A percentile compares a stretch with the other conserved stretches of the same genome.
phyloP scores from a whole-genome alignment of 2,113 vertebrate species.

The Gymnogyps californianus region DNA sequence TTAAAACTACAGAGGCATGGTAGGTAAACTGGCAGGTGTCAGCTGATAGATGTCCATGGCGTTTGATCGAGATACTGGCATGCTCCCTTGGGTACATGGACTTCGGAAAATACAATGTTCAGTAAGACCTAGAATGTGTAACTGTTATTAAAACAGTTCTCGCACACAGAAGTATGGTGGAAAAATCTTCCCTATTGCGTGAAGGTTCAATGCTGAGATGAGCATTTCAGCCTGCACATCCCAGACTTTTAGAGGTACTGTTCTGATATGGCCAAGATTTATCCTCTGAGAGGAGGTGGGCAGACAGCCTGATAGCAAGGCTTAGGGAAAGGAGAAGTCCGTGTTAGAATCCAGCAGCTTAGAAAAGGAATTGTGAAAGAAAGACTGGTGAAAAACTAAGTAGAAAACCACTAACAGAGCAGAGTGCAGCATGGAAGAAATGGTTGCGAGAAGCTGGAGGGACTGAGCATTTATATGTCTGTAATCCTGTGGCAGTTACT shows the following conservation, averaged over 20 bases:
- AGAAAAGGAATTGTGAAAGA: background rate
- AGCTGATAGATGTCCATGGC: background rate
- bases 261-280: background rate
- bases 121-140: background rate
- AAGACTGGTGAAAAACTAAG: background rate
- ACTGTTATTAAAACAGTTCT: background rate
- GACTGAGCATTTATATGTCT: background rate
- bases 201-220: background rate
- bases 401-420: background rate
- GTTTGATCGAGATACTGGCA: background rate
- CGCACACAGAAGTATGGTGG: background rate
- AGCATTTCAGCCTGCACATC: background rate
- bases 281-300: background rate
- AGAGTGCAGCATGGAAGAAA: background rate
- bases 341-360: background rate
- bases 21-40: background rate
- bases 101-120: background rate
- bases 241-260: background rate
- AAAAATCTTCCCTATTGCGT: fast-evolving
- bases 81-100: background rate
- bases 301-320: background rate
- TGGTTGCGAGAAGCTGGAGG: background rate
- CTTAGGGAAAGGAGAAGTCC: background rate
- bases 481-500: background rate
- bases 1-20: background rate